These are phyloP conservation scores for Poecilia picta DNA, from an alignment of 2,797 vertebrate species.

Conservation along the genomic window DNA sequence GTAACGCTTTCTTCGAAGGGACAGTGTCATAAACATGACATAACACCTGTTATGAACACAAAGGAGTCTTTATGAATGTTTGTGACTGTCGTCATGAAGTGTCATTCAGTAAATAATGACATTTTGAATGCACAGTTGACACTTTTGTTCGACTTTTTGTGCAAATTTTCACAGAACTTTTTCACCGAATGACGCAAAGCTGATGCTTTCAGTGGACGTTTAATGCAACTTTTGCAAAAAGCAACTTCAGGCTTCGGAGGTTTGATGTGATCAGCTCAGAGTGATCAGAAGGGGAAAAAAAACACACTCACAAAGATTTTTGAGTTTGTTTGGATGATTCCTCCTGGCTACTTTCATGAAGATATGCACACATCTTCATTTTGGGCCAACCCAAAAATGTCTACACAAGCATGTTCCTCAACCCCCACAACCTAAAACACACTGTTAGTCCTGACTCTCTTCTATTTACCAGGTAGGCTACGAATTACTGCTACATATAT, in stretches of 20 bases:
- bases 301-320: neutral
- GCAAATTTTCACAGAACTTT: too few species aligned
- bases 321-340: neutral
- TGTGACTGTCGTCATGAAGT: too few species aligned
- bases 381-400: neutral
- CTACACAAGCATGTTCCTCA: neutral
- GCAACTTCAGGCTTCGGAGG: neutral
- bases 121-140: too few species aligned
- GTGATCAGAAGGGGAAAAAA: neutral
- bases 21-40: too few species aligned
- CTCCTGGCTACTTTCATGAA: neutral
- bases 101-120: too few species aligned
- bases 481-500: neutral
- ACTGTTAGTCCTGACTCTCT: slow-evolving; percentile 3
- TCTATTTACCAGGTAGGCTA: slow-evolving; percentile 5
- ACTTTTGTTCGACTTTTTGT: too few species aligned
- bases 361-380: neutral
- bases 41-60: too few species aligned
- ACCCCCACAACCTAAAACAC: neutral
- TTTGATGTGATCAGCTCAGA: neutral
- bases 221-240: too few species aligned
- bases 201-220: too few species aligned
- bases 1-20: too few species aligned
- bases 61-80: too few species aligned
- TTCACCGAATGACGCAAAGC: too few species aligned